Percentiles rank a stretch among this genome's conserved stretches.
Conservation (phyloP, 1,140 invertebrate species). For the Amyelois transitella region DNA sequence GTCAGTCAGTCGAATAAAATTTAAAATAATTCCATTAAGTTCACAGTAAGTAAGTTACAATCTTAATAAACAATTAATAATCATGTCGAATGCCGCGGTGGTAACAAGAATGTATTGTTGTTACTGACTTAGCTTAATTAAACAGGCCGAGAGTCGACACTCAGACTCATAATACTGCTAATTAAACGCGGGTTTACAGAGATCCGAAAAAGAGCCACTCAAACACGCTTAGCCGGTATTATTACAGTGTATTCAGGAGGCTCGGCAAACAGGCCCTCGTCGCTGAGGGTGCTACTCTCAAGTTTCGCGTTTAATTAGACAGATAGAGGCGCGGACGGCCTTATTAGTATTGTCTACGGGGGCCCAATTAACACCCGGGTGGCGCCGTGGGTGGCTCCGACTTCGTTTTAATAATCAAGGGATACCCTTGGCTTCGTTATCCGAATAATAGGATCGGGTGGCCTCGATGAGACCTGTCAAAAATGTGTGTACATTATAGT, state of each 20-base stretch:
- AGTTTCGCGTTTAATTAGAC: constrained; percentile 74
- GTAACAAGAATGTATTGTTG: constrained; percentile 57
- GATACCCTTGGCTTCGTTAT: constrained; percentile 66
- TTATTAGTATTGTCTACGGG: constrained; percentile 74
- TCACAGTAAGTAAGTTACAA: constrained; percentile 1
- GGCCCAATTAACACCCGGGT: constrained; percentile 70
- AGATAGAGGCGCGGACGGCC: constrained; percentile 69
- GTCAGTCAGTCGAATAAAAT: no score
- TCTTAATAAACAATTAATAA: constrained; percentile 14
- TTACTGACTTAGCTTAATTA: constrained; percentile 73
- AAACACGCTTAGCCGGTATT: constrained; percentile 72
- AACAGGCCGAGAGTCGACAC: constrained; percentile 65
- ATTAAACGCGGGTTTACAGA: constrained; percentile 71
- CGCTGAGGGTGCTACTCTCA: constrained; percentile 68
- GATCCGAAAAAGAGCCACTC: constrained; percentile 72
- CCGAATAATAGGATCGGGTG: constrained; percentile 64
- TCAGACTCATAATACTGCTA: constrained; percentile 71
- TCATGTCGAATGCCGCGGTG: constrained; percentile 23
- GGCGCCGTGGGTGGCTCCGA: constrained; percentile 60
- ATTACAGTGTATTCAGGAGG: constrained; percentile 71
- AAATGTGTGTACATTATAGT: constrained; percentile 18
- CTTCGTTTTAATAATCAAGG: constrained; percentile 72
- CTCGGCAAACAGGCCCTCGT: constrained; percentile 64
- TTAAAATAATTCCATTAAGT: no score
- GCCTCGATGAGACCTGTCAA: constrained; percentile 22